Evolutionary conservation across 2,113 vertebrate genomes (phyloP).

Genomic region (Himantopus leucocephalus): DNA sequence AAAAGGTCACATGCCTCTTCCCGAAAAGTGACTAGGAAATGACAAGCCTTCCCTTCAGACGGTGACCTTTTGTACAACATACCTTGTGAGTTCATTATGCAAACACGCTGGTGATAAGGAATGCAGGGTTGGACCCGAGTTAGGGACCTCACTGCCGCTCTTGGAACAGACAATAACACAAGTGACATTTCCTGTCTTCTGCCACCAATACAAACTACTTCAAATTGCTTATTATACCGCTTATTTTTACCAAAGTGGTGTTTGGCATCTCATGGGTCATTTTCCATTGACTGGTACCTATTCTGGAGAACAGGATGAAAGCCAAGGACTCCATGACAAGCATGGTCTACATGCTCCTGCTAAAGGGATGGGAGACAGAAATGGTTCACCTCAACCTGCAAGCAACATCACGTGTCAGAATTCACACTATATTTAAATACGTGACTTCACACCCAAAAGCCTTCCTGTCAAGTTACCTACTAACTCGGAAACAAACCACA

Average conservation of each 20-base stretch:
- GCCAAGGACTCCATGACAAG: neutral
- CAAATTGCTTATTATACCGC: neutral
- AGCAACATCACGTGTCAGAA: neutral
- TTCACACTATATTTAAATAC: neutral
- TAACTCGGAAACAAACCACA: neutral
- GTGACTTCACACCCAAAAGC: neutral
- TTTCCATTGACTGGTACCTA: neutral
- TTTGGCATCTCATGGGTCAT: neutral
- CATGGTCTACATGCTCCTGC: rapidly evolving
- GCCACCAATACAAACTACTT: neutral
- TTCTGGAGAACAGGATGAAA: neutral
- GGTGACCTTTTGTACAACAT: rapidly evolving
- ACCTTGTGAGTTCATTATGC: neutral
- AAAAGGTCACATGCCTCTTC: neutral
- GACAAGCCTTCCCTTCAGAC: neutral
- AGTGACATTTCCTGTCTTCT: neutral
- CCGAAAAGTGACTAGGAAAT: neutral
- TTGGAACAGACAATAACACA: rapidly evolving
- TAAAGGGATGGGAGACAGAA: neutral
- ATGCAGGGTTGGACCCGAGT: neutral
- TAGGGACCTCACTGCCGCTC: neutral
- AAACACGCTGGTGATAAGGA: neutral
- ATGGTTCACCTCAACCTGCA: neutral
- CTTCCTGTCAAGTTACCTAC: neutral
- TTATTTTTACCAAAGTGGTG: neutral